Base-by-base conservation (phyloP, 2,888 invertebrate genomes). In the Lampropteryx suffumata region DNA sequence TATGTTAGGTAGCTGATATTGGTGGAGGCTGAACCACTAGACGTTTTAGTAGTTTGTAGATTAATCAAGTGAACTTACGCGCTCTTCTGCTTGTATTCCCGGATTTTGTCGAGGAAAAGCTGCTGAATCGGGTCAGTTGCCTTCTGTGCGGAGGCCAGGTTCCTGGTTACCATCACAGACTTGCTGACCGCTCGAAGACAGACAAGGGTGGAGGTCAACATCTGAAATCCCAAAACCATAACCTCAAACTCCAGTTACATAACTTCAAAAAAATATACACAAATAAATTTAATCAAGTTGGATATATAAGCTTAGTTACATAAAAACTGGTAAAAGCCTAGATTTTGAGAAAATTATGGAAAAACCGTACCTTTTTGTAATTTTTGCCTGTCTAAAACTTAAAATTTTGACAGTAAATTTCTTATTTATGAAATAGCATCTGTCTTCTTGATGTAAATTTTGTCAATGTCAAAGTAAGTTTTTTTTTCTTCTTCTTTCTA, bases 121-220 rank as follows among this genome's bases (percentile, higher is more conserved):
- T 98, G 95, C 82, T 98, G 98, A 72, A 99, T 96, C 3, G 98
- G 98, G 79, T 99, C 98, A 1, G 92, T 84, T 1, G 93, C 94
- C 78, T 95, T 95, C 33, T 94, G 94, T 40, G 93, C 82, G 36
- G 96, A 91, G 47, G 95, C 96, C 69, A 97, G 84, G 79, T 94
- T 96, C 51, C 96, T 92, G 44, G 92, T 92, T 61, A 91, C 83
- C 57, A 93, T 81, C 12, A 88, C 81, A 10, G 91, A 90, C 47
- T 83, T 71, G 58, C 91, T 89, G 42, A 85, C 84, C 34, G 84
- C 88, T 68, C 91, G 86, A 30, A 92, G 79, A 53, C 92, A 86
- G 53, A 92, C 64, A 57, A 92, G 75, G 36, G 88, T 84, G 59
- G 92, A 89, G 62, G 89, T 85, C 71, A 93, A 81, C 92, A 92